Evolutionary conservation across 2,888 invertebrate genomes (phyloP), one percentile per base, ranked within the genome.

Genomic region (Perithous albicinctus): DNA sequence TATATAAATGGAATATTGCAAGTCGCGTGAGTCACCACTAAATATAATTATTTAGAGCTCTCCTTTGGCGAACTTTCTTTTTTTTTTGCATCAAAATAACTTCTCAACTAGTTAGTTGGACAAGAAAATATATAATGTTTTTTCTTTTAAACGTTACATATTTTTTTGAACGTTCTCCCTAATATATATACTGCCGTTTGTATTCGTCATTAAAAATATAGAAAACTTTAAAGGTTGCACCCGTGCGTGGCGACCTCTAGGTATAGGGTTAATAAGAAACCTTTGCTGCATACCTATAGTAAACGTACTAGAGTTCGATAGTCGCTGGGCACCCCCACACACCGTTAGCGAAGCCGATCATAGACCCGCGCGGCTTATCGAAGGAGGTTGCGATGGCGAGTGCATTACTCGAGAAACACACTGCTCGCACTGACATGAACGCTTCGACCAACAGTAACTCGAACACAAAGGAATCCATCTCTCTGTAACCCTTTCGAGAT

Each of bases 341-440:
- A 35, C 18, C 38, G 48, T 10, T 77, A 12, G 29, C 18, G 61
- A 77, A 73, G n/a, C n/a, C n/a, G n/a, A n/a, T n/a, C n/a, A n/a
- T n/a, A n/a, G n/a, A n/a, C n/a, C n/a, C n/a, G n/a, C n/a, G n/a
- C n/a, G n/a, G n/a, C n/a, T n/a, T n/a, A 67, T 67, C 61, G 72
- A 78, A 73, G 29, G 66, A 73, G 78, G 72, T 78, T 61, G 51
- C 61, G 48, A 48, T 67, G 73, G 48, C 43, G 26, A 48, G 43
- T 51, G 26, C 43, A 51, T 35, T 32, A 23, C 32, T 74, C 54
- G 48, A 7, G 41, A 61, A 41, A n/a, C n/a, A 73, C 54, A 15
- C 23, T 10, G 12, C 23, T 1, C 51, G 8, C 10, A 23, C 20
- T 32, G 35, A 61, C 46, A 48, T 26, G n/a, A 18, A 35, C 7